Conservation (phyloP, 2,888 invertebrate genomes). For the Cosmia pyralina region DNA sequence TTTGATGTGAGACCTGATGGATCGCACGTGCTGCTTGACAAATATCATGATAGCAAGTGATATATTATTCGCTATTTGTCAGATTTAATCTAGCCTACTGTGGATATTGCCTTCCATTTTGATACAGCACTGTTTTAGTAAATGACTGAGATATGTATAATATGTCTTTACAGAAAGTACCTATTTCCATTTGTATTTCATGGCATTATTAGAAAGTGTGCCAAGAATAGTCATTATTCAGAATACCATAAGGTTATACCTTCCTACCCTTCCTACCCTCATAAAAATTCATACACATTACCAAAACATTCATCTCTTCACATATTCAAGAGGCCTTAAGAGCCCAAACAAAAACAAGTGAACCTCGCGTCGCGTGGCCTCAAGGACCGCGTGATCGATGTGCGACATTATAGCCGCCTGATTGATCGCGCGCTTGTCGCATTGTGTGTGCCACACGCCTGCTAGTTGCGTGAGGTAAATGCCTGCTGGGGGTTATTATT, state of each 20-base stretch:
- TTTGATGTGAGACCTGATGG: conserved; percentile 5
- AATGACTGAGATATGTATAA: not conserved
- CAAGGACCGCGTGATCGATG: conserved; percentile 43
- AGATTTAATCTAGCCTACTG: not conserved
- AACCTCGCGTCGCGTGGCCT: conserved; percentile 10
- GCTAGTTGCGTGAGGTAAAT: conserved; percentile 40
- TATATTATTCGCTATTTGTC: conserved; percentile 22
- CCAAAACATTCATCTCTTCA: conserved; percentile 13
- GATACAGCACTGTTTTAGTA: conserved; percentile 4
- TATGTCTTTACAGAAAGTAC: not conserved
- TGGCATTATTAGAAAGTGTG: too few relatives aligned
- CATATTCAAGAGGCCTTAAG: conserved; percentile 11
- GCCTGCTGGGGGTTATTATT: conserved; percentile 7
- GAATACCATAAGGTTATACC: not conserved
- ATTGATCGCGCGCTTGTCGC: conserved; percentile 46
- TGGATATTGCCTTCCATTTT: not conserved
- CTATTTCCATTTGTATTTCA: not conserved
- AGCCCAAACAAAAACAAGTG: conserved; percentile 34
- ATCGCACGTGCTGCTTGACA: conserved; percentile 18
- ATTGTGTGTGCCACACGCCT: conserved; percentile 24
- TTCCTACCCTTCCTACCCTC: too few relatives aligned
- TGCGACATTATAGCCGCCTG: conserved; percentile 33
- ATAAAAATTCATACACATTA: conserved; percentile 2
- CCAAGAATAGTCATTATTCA: not conserved
- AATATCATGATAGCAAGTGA: conserved; percentile 28